Conservation (phyloP, 2,888 invertebrate genomes). For the Cyaniris semiargus region DNA sequence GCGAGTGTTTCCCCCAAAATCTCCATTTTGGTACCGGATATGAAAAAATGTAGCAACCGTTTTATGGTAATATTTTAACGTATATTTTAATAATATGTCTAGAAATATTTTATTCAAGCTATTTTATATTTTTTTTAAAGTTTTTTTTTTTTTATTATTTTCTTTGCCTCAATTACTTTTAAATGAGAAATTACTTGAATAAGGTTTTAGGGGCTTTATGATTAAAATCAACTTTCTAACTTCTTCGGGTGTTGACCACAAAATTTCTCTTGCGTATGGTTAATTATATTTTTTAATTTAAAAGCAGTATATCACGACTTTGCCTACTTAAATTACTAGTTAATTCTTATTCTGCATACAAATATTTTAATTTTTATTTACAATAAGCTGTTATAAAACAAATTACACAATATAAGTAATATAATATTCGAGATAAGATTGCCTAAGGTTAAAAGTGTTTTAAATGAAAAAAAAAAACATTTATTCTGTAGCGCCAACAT, state of each 20-base stretch:
- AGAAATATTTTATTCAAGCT: neutral
- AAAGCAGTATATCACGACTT: conserved; percentile 2
- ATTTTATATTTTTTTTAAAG: neutral
- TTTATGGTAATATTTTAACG: neutral
- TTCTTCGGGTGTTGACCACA: conserved; percentile 10
- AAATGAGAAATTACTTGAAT: neutral
- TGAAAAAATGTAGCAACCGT: neutral
- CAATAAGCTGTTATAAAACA: neutral
- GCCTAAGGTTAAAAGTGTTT: too few relatives aligned
- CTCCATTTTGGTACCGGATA: neutral
- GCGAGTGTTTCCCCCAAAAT: conserved; percentile 8
- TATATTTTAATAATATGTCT: neutral
- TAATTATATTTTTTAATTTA: conserved; percentile 21
- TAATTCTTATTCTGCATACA: neutral
- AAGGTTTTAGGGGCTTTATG: conserved; percentile 14
- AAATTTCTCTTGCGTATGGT: conserved; percentile 30
- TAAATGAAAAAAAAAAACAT: neutral
- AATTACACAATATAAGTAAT: too few relatives aligned
- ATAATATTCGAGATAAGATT: too few relatives aligned
- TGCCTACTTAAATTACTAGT: neutral
- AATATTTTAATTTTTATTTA: neutral
- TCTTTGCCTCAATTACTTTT: neutral
- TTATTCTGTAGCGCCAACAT: neutral
- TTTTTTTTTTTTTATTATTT: too few relatives aligned
- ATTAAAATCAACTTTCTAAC: conserved; percentile 28